phyloP scores from a whole-genome alignment of 92 coral and sea anemone genomes.

The Blastomussa wellsi region DNA sequence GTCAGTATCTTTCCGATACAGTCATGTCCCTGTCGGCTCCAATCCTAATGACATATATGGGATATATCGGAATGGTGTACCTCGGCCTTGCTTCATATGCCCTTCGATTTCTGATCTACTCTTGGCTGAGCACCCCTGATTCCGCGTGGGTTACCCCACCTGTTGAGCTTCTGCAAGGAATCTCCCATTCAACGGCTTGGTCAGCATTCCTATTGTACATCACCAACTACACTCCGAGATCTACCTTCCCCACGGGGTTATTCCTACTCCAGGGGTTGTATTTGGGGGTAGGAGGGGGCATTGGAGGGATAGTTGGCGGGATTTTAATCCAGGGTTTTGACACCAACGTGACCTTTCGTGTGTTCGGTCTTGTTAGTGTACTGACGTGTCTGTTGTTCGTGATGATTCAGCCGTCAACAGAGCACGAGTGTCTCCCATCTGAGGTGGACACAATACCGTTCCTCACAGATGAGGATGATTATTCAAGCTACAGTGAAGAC shows the following conservation, averaged over 20 bases:
- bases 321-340: constrained; percentile 74
- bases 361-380: constrained; percentile 67
- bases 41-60: constrained; percentile 70
- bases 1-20: constrained; percentile 81
- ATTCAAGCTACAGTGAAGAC: constrained; percentile 86
- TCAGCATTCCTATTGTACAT: constrained; percentile 87
- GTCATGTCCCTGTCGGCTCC: constrained; percentile 76
- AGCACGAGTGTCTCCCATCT: constrained; percentile 68
- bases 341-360: constrained; percentile 70
- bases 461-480: constrained; percentile 81
- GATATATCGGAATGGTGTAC: constrained; percentile 82
- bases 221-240: constrained; percentile 80
- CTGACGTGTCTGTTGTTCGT: constrained; percentile 67
- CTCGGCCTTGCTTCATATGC: constrained; percentile 83
- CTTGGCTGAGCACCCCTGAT: constrained; percentile 80
- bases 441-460: constrained; percentile 75
- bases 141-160: constrained; percentile 90
- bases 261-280: constrained; percentile 86
- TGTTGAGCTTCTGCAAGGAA: constrained; percentile 77
- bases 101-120: constrained; percentile 77
- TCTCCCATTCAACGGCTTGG: constrained; percentile 85
- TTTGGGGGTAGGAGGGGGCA: constrained; percentile 84
- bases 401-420: constrained; percentile 73
- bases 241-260: constrained; percentile 82
- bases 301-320: constrained; percentile 84